Conservation (phyloP, 2,888 invertebrate species). For the Morpho deidamia region DNA sequence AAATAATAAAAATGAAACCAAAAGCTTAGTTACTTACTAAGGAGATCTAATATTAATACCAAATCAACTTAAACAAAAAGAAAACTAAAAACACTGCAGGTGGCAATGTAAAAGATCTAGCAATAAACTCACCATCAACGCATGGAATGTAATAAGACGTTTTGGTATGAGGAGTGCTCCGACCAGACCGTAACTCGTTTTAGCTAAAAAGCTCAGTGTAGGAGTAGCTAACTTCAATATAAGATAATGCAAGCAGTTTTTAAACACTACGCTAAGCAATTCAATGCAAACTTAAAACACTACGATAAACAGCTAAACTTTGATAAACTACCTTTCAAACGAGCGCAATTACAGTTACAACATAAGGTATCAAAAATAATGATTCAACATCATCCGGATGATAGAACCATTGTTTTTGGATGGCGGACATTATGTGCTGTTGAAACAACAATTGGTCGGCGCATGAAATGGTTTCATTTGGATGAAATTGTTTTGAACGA, state of each 20-base stretch:
- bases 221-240: slow-evolving; percentile 47
- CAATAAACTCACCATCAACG: slow-evolving; percentile 29
- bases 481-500: slow-evolving; percentile 14
- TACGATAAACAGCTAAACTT: not conserved
- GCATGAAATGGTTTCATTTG: slow-evolving; percentile 26
- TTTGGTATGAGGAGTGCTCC: slow-evolving; percentile 11
- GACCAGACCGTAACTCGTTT: slow-evolving; percentile 16
- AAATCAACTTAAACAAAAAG: not conserved
- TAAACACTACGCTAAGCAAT: too few species aligned
- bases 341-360: too few species aligned
- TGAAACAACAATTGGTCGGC: slow-evolving; percentile 25
- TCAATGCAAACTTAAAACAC: too few species aligned
- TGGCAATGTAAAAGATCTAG: slow-evolving; percentile 17
- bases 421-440: slow-evolving; percentile 38
- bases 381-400: slow-evolving; percentile 23
- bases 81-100: slow-evolving; percentile 8
- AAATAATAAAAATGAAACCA: too few species aligned
- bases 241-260: too few species aligned
- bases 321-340: not conserved
- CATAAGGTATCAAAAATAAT: too few species aligned
- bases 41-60: slow-evolving; percentile 1
- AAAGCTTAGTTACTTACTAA: too few species aligned
- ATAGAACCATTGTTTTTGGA: slow-evolving; percentile 47
- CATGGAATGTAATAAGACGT: slow-evolving; percentile 23
- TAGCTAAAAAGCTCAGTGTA: slow-evolving; percentile 34